Conservation (phyloP, 2,888 invertebrate species). For the Lucinisca nassula region DNA sequence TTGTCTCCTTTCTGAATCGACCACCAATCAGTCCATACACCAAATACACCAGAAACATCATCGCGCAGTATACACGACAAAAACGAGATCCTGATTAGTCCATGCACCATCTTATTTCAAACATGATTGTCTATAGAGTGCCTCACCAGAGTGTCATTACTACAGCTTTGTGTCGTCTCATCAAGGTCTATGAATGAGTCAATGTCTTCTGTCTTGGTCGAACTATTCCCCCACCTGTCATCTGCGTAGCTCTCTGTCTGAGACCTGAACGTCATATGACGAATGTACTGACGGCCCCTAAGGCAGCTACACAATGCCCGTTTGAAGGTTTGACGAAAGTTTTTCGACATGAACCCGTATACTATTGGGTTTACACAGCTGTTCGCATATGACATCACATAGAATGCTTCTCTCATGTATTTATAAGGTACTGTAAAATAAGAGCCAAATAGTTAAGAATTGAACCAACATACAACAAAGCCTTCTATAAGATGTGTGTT, state of each 20-base stretch:
- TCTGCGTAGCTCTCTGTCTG: slow-evolving; percentile 30
- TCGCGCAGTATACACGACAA: too few species aligned
- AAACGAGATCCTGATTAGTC: too few species aligned
- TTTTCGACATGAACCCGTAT: slow-evolving; percentile 93
- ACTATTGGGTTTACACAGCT: slow-evolving; percentile 93
- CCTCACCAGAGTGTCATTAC: background rate
- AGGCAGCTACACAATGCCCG: slow-evolving; percentile 72
- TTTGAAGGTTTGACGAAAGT: slow-evolving; percentile 89
- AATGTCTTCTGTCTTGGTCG: background rate
- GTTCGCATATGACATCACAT: slow-evolving; percentile 92
- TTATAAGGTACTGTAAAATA: slow-evolving; percentile 88
- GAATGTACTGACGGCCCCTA: slow-evolving; percentile 57
- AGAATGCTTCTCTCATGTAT: slow-evolving; percentile 91
- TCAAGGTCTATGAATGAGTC: background rate
- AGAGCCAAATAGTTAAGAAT: too few species aligned
- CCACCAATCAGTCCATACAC: too few species aligned
- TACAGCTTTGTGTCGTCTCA: background rate
- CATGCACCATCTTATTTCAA: too few species aligned
- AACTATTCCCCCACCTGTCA: background rate
- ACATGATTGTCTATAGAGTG: background rate
- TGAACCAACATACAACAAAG: too few species aligned
- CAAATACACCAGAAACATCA: too few species aligned
- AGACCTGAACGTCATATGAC: slow-evolving; percentile 52
- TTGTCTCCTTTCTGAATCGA: too few species aligned
- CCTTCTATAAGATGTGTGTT: too few species aligned